Evolutionary conservation across 1,140 invertebrate species (phyloP), one percentile per base, ranked within the genome.

Genomic region (Drosophila arawakana): DNA sequence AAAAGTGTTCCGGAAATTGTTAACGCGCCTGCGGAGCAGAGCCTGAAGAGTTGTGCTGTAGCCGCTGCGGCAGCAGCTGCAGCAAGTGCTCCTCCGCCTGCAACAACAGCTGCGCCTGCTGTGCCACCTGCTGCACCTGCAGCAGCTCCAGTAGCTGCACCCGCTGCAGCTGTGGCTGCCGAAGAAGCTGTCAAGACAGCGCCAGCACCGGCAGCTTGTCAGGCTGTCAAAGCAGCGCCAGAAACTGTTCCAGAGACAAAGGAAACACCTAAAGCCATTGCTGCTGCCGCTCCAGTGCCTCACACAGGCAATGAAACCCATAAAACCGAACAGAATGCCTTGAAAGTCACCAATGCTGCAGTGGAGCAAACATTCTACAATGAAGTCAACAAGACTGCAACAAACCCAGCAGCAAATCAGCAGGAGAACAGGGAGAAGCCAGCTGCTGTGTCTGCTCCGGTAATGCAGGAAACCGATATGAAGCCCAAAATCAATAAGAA

Each of bases 401-500:
- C 30, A 30, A 46, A 25, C 18, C 18, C 18, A 21, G 0, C 21
- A 35, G n/a, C 11, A 1, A 55, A 47, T 1, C 55, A 73, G 9
- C 57, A 73, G 35, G 11, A 37, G 34, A 18, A 5, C 13, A n/a
- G 10, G 8, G 55, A 30, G n/a, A 73, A 73, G 13, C 13, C 34
- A 15, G n/a, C 46, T 8, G 57, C 25, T 30, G 25, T 30, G 25
- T 2, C 25, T 30, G 4, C 9, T 8, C 6, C 18, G 0, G 43
- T 21, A 34, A 8, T 25, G 8, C 71, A 55, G 9, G 71, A 73
- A 9, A 10, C 15, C 3, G 82, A 86, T 10, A 37, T 57, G 1
- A 86, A 86, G 13, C 72, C 75, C 2, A 86, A 86, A 72, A 34
- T 55, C 0, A 47, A 57, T 2, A 86, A 82, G 15, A 86, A 80